Evolutionary conservation across 2,888 invertebrate species (phyloP).

Genomic region (Cosmopolites sordidus): DNA sequence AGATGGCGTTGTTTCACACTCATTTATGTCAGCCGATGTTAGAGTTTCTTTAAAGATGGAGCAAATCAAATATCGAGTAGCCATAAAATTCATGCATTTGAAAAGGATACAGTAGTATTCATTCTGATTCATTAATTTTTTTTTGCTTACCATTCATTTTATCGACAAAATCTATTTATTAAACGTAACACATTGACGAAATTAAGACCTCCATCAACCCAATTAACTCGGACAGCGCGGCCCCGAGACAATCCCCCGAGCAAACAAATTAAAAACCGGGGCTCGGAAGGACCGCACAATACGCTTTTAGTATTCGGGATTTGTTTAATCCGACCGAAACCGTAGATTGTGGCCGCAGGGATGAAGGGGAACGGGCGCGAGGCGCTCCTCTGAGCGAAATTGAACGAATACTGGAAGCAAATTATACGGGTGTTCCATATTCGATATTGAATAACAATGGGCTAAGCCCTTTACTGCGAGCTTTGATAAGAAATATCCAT

Average conservation of each 20-base stretch:
- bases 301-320: slow-evolving; percentile 30
- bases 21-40: no score
- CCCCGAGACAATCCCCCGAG: slow-evolving; percentile 24
- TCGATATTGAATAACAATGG: slow-evolving; percentile 36
- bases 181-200: slow-evolving; percentile 7
- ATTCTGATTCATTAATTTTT: no score
- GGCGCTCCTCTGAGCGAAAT: slow-evolving; percentile 6
- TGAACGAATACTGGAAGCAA: slow-evolving; percentile 32
- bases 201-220: slow-evolving; percentile 26
- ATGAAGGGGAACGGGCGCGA: background rate
- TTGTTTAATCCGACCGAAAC: slow-evolving; percentile 24
- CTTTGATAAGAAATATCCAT: slow-evolving; percentile 34
- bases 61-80: no score
- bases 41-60: no score
- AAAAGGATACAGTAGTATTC: no score
- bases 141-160: no score
- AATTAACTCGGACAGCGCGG: slow-evolving; percentile 17
- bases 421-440: slow-evolving; percentile 38
- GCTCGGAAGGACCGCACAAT: slow-evolving; percentile 4
- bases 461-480: slow-evolving; percentile 32
- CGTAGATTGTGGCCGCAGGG: no score
- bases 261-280: slow-evolving; percentile 25
- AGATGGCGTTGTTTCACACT: no score
- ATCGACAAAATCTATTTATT: no score
- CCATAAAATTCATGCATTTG: no score